Percentiles rank a stretch among this genome's conserved stretches.
phyloP scores from a whole-genome alignment of 2,888 invertebrate species.

The Hydraecia micacea region DNA sequence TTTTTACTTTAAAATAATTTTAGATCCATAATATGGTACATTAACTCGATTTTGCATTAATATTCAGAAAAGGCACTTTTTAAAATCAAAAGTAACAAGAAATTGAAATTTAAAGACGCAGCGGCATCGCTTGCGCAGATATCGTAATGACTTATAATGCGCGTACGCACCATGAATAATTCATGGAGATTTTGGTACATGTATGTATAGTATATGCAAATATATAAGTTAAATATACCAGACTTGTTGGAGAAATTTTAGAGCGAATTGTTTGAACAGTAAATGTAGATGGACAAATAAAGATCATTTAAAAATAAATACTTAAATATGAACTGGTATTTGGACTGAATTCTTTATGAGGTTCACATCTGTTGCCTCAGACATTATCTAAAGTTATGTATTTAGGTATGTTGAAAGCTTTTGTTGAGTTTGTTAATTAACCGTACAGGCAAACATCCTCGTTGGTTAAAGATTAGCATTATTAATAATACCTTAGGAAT shows the following conservation, averaged over 20 bases:
- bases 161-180: slow-evolving; percentile 73
- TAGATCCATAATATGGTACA: slow-evolving; percentile 57
- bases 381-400: slow-evolving; percentile 38
- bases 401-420: slow-evolving; percentile 32
- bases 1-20: slow-evolving; percentile 52
- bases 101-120: slow-evolving; percentile 75
- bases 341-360: slow-evolving; percentile 52
- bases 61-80: slow-evolving; percentile 57
- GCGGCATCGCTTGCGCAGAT: slow-evolving; percentile 62
- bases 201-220: slow-evolving; percentile 59
- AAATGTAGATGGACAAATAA: slow-evolving; percentile 56
- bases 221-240: slow-evolving; percentile 58
- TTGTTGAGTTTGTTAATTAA: slow-evolving; percentile 54
- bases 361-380: slow-evolving; percentile 31
- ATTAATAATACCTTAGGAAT: not conserved
- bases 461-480: not conserved
- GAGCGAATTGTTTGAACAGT: slow-evolving; percentile 55
- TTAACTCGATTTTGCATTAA: slow-evolving; percentile 65
- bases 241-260: slow-evolving; percentile 59
- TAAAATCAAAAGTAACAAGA: slow-evolving; percentile 67
- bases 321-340: slow-evolving; percentile 47
- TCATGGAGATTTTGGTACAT: slow-evolving; percentile 70
- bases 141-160: slow-evolving; percentile 75
- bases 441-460: slow-evolving; percentile 49
- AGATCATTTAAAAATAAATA: slow-evolving; percentile 53